phyloP scores from a whole-genome alignment of 2,888 invertebrate species.

The Cantharis flavilabris region DNA sequence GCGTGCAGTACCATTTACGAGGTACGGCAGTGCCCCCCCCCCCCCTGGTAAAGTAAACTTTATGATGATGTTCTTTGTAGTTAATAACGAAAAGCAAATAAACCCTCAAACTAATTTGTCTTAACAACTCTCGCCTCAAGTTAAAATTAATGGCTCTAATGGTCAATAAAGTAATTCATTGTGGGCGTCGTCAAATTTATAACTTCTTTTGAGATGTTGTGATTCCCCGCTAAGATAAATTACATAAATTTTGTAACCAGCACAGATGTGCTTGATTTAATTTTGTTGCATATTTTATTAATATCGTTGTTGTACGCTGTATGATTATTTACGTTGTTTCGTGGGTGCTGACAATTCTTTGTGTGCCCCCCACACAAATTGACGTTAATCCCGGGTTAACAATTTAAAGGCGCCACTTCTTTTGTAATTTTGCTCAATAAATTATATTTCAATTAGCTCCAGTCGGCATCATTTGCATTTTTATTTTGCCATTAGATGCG shows the following conservation, averaged over 20 bases:
- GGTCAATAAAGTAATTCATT: conserved; percentile 43
- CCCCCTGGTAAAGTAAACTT: background rate
- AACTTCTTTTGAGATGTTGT: conserved; percentile 44
- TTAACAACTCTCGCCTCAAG: conserved; percentile 31
- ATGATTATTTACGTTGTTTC: background rate
- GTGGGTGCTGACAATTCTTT: background rate
- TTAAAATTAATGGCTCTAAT: conserved; percentile 42
- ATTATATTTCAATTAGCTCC: background rate
- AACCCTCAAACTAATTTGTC: conserved; percentile 33
- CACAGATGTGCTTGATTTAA: conserved; percentile 18
- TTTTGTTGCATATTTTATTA: conserved; percentile 1
- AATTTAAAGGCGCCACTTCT: background rate
- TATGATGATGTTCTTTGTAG: background rate
- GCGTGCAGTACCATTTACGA: background rate
- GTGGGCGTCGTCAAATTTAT: conserved; percentile 44
- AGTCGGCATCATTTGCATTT: background rate
- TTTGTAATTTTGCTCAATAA: background rate
- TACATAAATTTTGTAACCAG: conserved; percentile 37
- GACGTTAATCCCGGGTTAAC: background rate
- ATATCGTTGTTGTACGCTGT: background rate
- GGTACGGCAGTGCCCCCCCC: background rate
- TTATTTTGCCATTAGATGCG: background rate
- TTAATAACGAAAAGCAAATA: background rate
- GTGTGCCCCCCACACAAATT: background rate
- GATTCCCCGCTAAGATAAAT: conserved; percentile 44